A percentile compares a stretch with the other conserved stretches of the same genome.
phyloP scores from a whole-genome alignment of 2,888 invertebrate genomes.

The Pyrgus malvae region DNA sequence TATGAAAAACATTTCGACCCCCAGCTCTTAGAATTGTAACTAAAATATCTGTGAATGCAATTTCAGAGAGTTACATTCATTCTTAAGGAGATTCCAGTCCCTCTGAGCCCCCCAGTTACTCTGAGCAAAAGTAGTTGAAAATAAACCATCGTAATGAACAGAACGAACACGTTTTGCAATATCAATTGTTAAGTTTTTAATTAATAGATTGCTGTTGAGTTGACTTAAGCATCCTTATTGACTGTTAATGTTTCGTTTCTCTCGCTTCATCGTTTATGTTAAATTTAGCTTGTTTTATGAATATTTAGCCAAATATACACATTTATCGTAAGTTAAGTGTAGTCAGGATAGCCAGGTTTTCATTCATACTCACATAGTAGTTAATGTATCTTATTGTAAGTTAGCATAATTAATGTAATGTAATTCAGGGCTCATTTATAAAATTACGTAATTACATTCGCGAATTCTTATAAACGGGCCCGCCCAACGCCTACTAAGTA shows the following conservation, averaged over 20 bases:
- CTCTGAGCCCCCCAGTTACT: too few relatives aligned
- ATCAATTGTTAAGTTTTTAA: conserved; percentile 73
- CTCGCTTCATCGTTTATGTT: conserved; percentile 67
- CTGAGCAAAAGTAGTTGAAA: too few relatives aligned
- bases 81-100: neutral
- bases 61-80: too few relatives aligned
- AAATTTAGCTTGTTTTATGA: conserved; percentile 60
- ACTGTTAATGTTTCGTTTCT: conserved; percentile 63
- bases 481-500: conserved; percentile 49
- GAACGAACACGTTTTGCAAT: conserved; percentile 24
- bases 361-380: conserved; percentile 72
- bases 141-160: too few relatives aligned
- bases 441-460: conserved; percentile 32
- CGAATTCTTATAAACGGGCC: conserved; percentile 55
- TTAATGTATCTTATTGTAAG: conserved; percentile 65
- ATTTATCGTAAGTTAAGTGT: conserved; percentile 73
- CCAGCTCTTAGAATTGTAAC: too few relatives aligned
- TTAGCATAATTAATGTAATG: conserved; percentile 78
- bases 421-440: conserved; percentile 57
- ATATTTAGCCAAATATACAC: conserved; percentile 78
- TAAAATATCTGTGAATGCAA: too few relatives aligned
- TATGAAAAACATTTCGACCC: too few relatives aligned
- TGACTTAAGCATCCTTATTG: conserved; percentile 77
- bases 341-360: conserved; percentile 82
- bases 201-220: conserved; percentile 74